Base-by-base conservation (phyloP, 2,888 invertebrate species). In the Agonopterix heracliana region DNA sequence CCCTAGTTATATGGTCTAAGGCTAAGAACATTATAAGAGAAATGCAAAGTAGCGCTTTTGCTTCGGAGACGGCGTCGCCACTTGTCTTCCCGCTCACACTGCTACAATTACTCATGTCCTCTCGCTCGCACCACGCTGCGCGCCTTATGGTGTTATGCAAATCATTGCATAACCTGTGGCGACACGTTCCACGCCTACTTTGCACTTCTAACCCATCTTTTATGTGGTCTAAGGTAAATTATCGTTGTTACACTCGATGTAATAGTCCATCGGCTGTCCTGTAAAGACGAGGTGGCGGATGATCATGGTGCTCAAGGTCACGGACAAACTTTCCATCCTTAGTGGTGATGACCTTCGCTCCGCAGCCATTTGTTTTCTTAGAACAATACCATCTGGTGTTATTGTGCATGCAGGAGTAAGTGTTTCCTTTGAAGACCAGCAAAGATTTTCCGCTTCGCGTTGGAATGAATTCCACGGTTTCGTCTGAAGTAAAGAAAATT, bases 251-350 rank as follows among this genome's bases (percentile, higher is more conserved):
- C n/a, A n/a, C 10, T 41, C n/a, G n/a, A 12, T 12, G 13, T 12
- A 41, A 9, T 41, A 13, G 5, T 5, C 49, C 49, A 41, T 45
- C 42, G 14, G 34, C 2, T 7, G 17, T 14, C 10, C 49, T 45
- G n/a, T 11, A 45, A 4, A 48, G 38, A 2, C 34, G 34, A 1
- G 60, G 60, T 1, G 60, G 56, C 0, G 47, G 45, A 12, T 41
- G 41, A 12, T 41, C 13, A 8, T 41, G 41, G 9, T 9, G 13
- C 8, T 12, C 41, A n/a, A n/a, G 12, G 5, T 2, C 11, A 12
- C 12, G 11, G 2, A 12, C 12, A 41, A 41, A 12, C 9, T 41
- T 3, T 12, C 12, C 9, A 1, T 41, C 38, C 4, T 45, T 12
- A 14, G 14, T 17, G 9, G 17, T 12, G 9, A 36, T 14, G 9